Base-by-base conservation (phyloP, 1,140 invertebrate species). In the Drosophila willistoni region DNA sequence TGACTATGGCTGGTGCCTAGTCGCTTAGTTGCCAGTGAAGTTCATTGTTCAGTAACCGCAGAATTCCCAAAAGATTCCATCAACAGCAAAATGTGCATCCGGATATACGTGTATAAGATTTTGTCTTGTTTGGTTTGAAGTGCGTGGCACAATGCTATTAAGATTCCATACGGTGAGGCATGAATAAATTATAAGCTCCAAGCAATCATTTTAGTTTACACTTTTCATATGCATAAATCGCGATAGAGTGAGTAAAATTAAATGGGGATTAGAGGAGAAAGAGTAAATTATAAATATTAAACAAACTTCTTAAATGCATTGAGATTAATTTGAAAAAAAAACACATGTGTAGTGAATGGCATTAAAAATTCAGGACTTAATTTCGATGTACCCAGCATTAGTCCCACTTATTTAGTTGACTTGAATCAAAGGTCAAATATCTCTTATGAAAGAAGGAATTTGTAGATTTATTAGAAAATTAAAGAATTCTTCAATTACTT, bases 11-110 rank as follows among this genome's bases (percentile, higher is more conserved):
- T 47, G 44, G 6, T 47, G 22, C 22, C 22, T 17, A 14, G 55
- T 56, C 33, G 25, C 12, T 33, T 34, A 29, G 19, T 2, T 22
- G 25, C 10, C 1, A 56, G 25, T 56, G 13, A 19, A 10, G 13
- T n/a, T 59, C 56, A 59, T 59, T 59, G 33, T 59, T 59, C 36
- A 22, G 56, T 17, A 59, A 12, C 56, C 56, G 17, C 33, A 59
- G 56, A 36, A 59, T 59, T 33, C 56, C 56, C 56, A 12, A 59
- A 59, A 39, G 56, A 59, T 59, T 36, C 33, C n/a, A 59, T 39
- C 47, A 17, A 7, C 34, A 36, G 9, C 33, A 59, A 17, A 34
- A 59, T 34, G 14, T 59, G 56, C 56, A 59, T 39, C 56, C 5
- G 7, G 9, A 36, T 59, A 4, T 36, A 7, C 34, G 12, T 39